Evolutionary conservation across 1,140 invertebrate species (phyloP).

Genomic region (Campodea augens): DNA sequence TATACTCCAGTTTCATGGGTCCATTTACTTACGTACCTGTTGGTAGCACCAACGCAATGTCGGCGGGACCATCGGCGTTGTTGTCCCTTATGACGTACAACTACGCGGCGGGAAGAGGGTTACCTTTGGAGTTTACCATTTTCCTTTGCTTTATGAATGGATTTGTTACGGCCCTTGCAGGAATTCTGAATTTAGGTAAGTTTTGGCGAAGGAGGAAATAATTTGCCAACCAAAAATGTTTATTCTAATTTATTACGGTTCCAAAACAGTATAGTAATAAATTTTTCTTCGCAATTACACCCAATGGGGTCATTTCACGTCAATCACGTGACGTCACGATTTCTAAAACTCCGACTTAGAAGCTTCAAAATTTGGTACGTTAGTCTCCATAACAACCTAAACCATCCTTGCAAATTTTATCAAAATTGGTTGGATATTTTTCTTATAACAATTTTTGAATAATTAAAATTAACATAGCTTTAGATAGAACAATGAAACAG

Average conservation of each 20-base stretch:
- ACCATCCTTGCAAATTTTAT: no score
- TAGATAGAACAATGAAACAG: no score
- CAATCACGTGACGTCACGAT: neutral
- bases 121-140: constrained; percentile 51
- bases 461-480: no score
- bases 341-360: no score
- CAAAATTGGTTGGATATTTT: no score
- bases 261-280: neutral
- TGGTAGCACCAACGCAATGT: constrained; percentile 71
- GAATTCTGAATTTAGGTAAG: constrained; percentile 57
- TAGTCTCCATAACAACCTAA: no score
- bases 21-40: constrained; percentile 67
- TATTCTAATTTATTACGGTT: neutral
- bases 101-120: constrained; percentile 31
- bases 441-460: no score
- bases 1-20: constrained; percentile 70
- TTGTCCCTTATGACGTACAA: constrained; percentile 51
- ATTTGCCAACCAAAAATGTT: neutral
- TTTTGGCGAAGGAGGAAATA: neutral
- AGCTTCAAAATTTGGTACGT: no score
- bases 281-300: neutral
- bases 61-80: constrained; percentile 64
- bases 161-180: constrained; percentile 48
- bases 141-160: constrained; percentile 60
- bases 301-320: neutral